These are phyloP conservation scores for Drosophila picticornis DNA, from an alignment of 2,888 invertebrate species.

Conservation along the genomic window DNA sequence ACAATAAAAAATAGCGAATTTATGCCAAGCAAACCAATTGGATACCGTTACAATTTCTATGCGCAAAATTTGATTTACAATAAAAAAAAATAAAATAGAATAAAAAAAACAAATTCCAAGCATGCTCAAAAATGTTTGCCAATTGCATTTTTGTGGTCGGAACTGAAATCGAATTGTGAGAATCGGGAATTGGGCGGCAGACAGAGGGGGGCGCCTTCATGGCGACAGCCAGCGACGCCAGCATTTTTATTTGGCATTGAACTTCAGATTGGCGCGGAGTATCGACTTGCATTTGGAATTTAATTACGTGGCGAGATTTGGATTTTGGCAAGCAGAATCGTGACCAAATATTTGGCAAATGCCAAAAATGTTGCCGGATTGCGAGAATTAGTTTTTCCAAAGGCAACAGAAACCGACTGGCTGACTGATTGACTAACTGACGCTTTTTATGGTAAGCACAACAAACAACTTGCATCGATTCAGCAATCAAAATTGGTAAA, in stretches of 20 bases:
- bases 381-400: slow-evolving; percentile 6
- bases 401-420: background rate
- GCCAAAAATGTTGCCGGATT: slow-evolving; percentile 9
- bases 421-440: slow-evolving; percentile 23
- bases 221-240: slow-evolving; percentile 1
- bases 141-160: slow-evolving; percentile 43
- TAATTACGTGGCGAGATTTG: slow-evolving; percentile 27
- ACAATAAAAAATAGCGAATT: slow-evolving; percentile 22
- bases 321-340: slow-evolving; percentile 59
- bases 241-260: slow-evolving; percentile 44
- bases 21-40: slow-evolving; percentile 39
- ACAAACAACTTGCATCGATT: slow-evolving; percentile 43
- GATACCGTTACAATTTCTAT: slow-evolving; percentile 55
- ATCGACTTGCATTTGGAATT: slow-evolving; percentile 46
- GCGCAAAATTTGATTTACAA: slow-evolving; percentile 37
- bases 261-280: slow-evolving; percentile 38
- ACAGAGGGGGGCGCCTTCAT: slow-evolving; percentile 18
- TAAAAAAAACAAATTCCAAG: slow-evolving; percentile 26
- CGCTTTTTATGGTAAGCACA: slow-evolving; percentile 39
- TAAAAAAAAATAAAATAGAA: background rate
- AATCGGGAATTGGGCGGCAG: slow-evolving; percentile 24
- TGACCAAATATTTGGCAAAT: slow-evolving; percentile 68
- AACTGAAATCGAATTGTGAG: slow-evolving; percentile 19
- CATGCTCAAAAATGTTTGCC: slow-evolving; percentile 43
- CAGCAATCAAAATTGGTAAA: slow-evolving; percentile 43